Evolutionary conservation across 1,140 invertebrate species (phyloP).

Genomic region (Lanistes nyassanus): DNA sequence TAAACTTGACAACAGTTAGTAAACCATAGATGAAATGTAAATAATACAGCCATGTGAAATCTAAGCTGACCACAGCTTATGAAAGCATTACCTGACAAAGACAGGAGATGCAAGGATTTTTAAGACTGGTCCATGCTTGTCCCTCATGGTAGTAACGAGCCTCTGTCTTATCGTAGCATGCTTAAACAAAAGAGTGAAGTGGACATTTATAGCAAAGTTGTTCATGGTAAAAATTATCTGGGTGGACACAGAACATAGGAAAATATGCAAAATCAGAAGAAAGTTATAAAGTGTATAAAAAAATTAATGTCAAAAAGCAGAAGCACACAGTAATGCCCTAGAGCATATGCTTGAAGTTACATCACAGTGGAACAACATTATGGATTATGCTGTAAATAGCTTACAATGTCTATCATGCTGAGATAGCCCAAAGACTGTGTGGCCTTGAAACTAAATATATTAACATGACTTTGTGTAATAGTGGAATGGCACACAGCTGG

Average conservation of each 20-base stretch:
- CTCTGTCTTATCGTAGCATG: constrained; percentile 43
- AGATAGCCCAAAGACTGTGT: too few relatives aligned
- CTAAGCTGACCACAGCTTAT: too few relatives aligned
- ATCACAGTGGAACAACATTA: too few relatives aligned
- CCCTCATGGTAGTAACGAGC: constrained; percentile 74
- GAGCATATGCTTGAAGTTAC: neutral
- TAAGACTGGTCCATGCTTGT: constrained; percentile 78
- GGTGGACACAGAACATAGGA: neutral
- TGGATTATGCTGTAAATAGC: too few relatives aligned
- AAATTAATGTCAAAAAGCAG: neutral
- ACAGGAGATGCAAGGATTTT: constrained; percentile 76
- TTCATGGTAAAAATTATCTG: neutral
- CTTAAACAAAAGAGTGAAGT: constrained; percentile 36
- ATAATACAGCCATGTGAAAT: too few relatives aligned
- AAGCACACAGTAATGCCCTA: neutral
- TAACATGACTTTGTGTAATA: too few relatives aligned
- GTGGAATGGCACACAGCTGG: too few relatives aligned
- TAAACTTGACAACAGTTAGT: neutral
- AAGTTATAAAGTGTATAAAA: too few relatives aligned
- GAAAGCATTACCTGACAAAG: constrained; percentile 73
- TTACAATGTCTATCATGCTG: too few relatives aligned
- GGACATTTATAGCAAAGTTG: neutral
- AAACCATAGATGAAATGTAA: neutral
- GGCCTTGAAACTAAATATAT: too few relatives aligned
- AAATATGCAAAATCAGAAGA: neutral